phyloP scores from a whole-genome alignment of 2,888 invertebrate species.

The Dryococelus australis region DNA sequence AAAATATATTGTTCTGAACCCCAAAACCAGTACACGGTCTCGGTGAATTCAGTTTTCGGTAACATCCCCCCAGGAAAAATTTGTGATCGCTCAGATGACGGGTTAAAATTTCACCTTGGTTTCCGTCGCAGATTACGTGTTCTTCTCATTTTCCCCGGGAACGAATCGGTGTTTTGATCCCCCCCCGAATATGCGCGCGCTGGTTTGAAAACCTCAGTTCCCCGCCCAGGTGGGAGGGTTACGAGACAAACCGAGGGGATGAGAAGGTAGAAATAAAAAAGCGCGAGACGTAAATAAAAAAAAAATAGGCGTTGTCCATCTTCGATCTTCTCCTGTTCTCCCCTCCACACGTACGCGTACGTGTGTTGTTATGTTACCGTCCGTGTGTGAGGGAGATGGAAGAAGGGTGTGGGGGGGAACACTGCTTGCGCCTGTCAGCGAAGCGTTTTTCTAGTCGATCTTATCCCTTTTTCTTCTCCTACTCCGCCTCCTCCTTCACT shows the following conservation, averaged over 20 bases:
- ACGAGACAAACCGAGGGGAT: too few species aligned
- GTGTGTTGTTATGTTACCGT: slow-evolving; percentile 13
- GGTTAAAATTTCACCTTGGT: too few species aligned
- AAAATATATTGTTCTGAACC: too few species aligned
- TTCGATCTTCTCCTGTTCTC: slow-evolving; percentile 17
- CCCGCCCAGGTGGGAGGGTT: slow-evolving; percentile 37
- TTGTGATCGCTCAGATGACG: too few species aligned
- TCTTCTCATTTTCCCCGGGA: too few species aligned
- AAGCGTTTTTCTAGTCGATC: slow-evolving; percentile 44
- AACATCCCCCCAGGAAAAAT: too few species aligned
- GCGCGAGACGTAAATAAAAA: neutral
- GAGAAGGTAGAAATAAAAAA: too few species aligned
- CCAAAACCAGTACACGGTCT: too few species aligned
- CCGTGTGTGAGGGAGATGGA: neutral
- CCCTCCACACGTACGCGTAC: neutral
- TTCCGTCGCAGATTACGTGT: too few species aligned
- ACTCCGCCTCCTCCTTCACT: slow-evolving; percentile 44
- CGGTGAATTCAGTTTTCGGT: too few species aligned
- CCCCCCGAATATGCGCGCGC: too few species aligned
- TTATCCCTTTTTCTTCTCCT: slow-evolving; percentile 35
- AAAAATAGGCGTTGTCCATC: slow-evolving; percentile 13
- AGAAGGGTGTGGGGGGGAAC: slow-evolving; percentile 28
- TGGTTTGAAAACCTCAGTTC: neutral
- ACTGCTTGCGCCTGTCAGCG: slow-evolving; percentile 44
- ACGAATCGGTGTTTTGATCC: too few species aligned